phyloP scores from a whole-genome alignment of 2,888 invertebrate species.

The Ophion obscuratus region DNA sequence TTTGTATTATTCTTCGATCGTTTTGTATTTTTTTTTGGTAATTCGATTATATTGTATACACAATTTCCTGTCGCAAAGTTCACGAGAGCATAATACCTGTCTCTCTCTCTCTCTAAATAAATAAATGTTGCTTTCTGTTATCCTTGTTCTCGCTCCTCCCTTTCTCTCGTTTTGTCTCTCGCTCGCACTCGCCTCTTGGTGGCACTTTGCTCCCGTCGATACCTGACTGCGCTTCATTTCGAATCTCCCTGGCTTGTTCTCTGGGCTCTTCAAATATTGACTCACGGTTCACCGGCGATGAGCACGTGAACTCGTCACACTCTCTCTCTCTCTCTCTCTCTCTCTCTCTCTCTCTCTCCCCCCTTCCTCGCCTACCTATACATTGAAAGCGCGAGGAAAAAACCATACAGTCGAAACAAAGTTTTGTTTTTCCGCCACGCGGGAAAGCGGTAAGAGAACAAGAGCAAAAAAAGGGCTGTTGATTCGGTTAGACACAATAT shows the following conservation, averaged over 20 bases:
- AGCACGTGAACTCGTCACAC: conserved; percentile 49
- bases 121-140: not conserved
- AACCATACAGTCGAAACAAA: too few relatives aligned
- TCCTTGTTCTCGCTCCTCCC: not conserved
- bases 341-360: not conserved
- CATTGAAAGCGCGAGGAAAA: too few relatives aligned
- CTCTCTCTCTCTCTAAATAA: not conserved
- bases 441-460: too few relatives aligned
- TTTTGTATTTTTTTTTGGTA: not conserved
- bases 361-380: too few relatives aligned
- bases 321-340: not conserved
- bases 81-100: not conserved
- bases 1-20: not conserved
- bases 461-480: too few relatives aligned
- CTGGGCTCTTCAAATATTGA: conserved; percentile 59
- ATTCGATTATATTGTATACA: not conserved
- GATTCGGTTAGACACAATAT: too few relatives aligned
- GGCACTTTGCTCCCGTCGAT: conserved; percentile 1
- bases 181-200: not conserved
- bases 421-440: too few relatives aligned
- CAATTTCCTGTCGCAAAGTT: not conserved
- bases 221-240: conserved; percentile 16
- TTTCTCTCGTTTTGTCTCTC: not conserved
- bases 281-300: conserved; percentile 45
- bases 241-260: conserved; percentile 15